Conservation (phyloP, 2,888 invertebrate species). For the Anticlea derivata region DNA sequence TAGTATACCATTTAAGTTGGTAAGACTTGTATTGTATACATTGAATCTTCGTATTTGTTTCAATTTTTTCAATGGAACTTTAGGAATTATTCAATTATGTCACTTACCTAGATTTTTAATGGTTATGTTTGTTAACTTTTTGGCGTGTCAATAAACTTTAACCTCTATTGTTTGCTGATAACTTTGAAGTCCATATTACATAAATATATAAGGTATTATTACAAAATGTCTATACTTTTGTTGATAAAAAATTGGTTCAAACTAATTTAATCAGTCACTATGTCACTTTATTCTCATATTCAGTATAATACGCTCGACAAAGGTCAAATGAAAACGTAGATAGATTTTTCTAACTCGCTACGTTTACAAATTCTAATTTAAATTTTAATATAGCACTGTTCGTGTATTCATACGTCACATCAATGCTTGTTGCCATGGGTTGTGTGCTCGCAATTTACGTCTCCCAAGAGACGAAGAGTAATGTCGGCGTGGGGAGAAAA, state of each 20-base stretch:
- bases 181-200: too few relatives aligned
- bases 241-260: too few relatives aligned
- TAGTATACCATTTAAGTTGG: constrained; percentile 39
- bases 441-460: constrained; percentile 78
- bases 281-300: too few relatives aligned
- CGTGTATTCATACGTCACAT: constrained; percentile 77
- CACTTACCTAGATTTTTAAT: too few relatives aligned
- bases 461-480: constrained; percentile 81
- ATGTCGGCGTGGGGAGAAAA: constrained; percentile 72
- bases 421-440: constrained; percentile 72
- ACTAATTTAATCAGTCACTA: too few relatives aligned
- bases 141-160: too few relatives aligned
- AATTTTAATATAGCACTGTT: constrained; percentile 76
- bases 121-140: too few relatives aligned
- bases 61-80: constrained; percentile 15
- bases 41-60: background rate
- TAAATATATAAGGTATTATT: too few relatives aligned
- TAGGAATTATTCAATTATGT: too few relatives aligned
- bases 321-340: background rate
- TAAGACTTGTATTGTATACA: constrained; percentile 29
- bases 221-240: too few relatives aligned
- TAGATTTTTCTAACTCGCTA: constrained; percentile 34
- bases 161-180: too few relatives aligned
- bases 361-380: constrained; percentile 64
- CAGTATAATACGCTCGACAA: too few relatives aligned